Percentiles rank a stretch among this genome's conserved stretches.
These are phyloP conservation scores for Epinephelus awoara DNA, from an alignment of 2,797 vertebrate species.

Conservation along the genomic window DNA sequence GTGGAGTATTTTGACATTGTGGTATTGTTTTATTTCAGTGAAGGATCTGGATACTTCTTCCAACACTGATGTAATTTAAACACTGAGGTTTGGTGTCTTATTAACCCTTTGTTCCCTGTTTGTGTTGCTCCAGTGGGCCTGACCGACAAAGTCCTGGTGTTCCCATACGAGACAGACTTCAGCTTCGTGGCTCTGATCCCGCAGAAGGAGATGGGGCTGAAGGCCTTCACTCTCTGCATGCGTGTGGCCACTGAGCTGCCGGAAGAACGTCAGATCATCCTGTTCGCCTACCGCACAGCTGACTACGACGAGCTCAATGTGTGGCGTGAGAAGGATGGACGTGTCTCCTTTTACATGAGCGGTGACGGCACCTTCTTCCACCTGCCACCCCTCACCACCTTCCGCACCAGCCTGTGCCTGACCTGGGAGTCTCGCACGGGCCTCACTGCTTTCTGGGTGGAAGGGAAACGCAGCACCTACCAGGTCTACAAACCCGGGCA, in stretches of 20 bases:
- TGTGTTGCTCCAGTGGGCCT: conserved; percentile 74
- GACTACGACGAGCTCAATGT: conserved; percentile 88
- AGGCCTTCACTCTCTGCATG: conserved; percentile 87
- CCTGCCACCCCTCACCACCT: conserved; percentile 82
- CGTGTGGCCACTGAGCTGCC: conserved; percentile 84
- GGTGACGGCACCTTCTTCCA: conserved; percentile 83
- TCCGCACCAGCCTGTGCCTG: conserved; percentile 86
- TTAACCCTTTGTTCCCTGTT: neutral
- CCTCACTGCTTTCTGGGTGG: conserved; percentile 83
- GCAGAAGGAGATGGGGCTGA: conserved; percentile 80
- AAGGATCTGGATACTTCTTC: too few relatives aligned
- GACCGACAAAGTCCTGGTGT: conserved; percentile 82
- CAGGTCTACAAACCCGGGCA: conserved; percentile 86
- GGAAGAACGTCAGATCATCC: conserved; percentile 84
- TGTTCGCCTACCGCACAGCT: conserved; percentile 86
- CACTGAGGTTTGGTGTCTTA: neutral
- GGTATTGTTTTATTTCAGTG: too few relatives aligned
- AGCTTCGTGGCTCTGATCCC: conserved; percentile 85
- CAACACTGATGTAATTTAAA: neutral
- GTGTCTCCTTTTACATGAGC: conserved; percentile 85
- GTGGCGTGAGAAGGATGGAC: conserved; percentile 87
- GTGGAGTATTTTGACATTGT: too few relatives aligned
- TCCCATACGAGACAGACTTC: conserved; percentile 87
- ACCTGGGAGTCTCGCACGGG: conserved; percentile 85
- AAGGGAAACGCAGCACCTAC: conserved; percentile 80